A percentile compares a stretch with the other conserved stretches of the same genome.
Conservation (phyloP, 2,888 invertebrate species). For the Petrolisthes manimaculis region DNA sequence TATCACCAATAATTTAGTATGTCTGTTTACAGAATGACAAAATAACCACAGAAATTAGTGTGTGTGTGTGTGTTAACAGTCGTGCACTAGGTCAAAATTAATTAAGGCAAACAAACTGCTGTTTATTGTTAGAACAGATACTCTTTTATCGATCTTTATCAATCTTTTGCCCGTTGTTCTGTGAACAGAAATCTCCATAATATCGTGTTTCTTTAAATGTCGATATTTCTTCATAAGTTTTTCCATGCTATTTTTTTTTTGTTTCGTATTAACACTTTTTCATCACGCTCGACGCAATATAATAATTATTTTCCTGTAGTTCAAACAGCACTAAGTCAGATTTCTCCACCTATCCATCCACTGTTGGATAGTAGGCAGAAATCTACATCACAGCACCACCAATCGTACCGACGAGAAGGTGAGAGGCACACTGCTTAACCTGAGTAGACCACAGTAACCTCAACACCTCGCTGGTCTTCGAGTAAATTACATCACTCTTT, state of each 20-base stretch:
- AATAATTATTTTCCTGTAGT: neutral
- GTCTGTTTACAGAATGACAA: no score
- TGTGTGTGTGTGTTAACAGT: no score
- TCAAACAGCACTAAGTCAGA: neutral
- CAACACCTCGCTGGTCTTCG: neutral
- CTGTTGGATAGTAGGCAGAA: neutral
- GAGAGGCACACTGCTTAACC: neutral
- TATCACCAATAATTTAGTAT: no score
- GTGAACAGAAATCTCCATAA: neutral
- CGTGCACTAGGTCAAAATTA: no score
- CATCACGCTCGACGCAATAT: neutral
- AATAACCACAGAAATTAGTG: no score
- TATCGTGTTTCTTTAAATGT: conserved; percentile 16
- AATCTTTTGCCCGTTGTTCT: no score
- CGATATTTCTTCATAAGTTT: conserved; percentile 22
- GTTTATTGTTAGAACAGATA: no score
- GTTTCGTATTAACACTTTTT: conserved; percentile 16
- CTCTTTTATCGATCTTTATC: no score
- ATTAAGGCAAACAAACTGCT: no score
- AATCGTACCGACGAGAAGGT: neutral
- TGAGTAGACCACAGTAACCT: neutral
- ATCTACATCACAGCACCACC: conserved; percentile 8
- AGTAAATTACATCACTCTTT: neutral
- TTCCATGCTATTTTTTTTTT: neutral
- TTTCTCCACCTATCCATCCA: neutral